Evolutionary conservation across 2,888 invertebrate genomes (phyloP).

Genomic region (Oxystoma pomonae): DNA sequence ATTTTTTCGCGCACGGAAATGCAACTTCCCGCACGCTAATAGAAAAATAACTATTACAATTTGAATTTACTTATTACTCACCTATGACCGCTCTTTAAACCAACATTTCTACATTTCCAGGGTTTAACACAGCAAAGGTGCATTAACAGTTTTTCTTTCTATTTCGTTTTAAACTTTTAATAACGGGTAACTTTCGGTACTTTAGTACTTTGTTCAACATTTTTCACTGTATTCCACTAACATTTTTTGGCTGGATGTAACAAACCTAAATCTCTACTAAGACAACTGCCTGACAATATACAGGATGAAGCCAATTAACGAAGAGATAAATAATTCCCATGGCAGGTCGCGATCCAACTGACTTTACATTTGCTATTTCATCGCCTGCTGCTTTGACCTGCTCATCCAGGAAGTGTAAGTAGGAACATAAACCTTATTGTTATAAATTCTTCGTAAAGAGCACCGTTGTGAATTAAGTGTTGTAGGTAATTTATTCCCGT

Average conservation of each 20-base stretch:
- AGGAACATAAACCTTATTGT: not conserved
- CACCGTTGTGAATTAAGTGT: not conserved
- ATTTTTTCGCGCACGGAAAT: too few relatives aligned
- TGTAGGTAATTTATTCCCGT: too few relatives aligned
- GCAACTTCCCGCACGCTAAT: too few relatives aligned
- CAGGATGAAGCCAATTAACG: slow-evolving; percentile 24
- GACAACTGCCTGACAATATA: slow-evolving; percentile 3
- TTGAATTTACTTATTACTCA: too few relatives aligned
- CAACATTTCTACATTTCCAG: too few relatives aligned
- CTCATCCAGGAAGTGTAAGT: slow-evolving; percentile 18
- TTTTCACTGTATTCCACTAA: not conserved
- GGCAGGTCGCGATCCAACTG: slow-evolving; percentile 22
- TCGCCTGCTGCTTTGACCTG: slow-evolving; percentile 12
- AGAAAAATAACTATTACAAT: too few relatives aligned
- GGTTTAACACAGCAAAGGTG: too few relatives aligned
- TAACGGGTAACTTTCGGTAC: not conserved
- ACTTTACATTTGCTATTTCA: slow-evolving; percentile 21
- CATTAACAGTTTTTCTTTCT: not conserved
- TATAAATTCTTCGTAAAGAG: not conserved
- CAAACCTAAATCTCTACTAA: not conserved
- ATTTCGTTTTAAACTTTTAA: not conserved
- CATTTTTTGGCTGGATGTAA: not conserved
- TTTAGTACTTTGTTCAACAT: not conserved
- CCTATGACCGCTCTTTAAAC: too few relatives aligned
- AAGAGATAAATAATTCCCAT: slow-evolving; percentile 16